These are phyloP conservation scores for Carassius carassius DNA, from an alignment of 2,113 vertebrate species.

Conservation along the genomic window DNA sequence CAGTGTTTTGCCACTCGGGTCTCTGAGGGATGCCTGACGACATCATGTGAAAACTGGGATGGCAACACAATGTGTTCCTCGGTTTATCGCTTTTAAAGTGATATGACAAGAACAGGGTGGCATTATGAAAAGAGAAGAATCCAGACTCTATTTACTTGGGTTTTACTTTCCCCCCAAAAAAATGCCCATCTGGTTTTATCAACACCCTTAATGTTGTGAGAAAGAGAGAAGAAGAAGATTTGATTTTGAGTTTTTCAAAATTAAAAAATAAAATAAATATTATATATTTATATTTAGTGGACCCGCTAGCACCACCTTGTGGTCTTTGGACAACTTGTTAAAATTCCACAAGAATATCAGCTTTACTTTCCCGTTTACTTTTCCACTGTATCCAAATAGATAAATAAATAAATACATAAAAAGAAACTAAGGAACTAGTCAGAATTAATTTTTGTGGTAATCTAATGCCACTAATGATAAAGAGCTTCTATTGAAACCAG, in stretches of 20 bases:
- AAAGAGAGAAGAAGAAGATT: too few relatives aligned
- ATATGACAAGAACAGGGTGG: constrained; percentile 40
- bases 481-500: neutral
- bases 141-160: neutral
- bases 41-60: constrained; percentile 30
- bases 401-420: too few relatives aligned
- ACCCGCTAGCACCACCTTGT: neutral
- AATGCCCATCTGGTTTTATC: neutral
- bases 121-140: constrained; percentile 27
- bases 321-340: neutral
- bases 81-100: constrained; percentile 26
- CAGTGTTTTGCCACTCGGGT: neutral
- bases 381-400: too few relatives aligned
- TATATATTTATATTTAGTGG: neutral
- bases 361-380: neutral
- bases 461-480: neutral
- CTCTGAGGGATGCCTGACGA: constrained; percentile 11
- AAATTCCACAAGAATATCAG: neutral
- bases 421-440: too few relatives aligned
- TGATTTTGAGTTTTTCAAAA: too few relatives aligned
- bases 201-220: neutral
- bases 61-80: constrained; percentile 10
- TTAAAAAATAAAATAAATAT: too few relatives aligned
- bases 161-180: neutral
- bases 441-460: neutral